Percentiles rank a stretch among this genome's conserved stretches.
phyloP scores from a whole-genome alignment of 2,113 vertebrate species.

The Myiopsitta monachus region DNA sequence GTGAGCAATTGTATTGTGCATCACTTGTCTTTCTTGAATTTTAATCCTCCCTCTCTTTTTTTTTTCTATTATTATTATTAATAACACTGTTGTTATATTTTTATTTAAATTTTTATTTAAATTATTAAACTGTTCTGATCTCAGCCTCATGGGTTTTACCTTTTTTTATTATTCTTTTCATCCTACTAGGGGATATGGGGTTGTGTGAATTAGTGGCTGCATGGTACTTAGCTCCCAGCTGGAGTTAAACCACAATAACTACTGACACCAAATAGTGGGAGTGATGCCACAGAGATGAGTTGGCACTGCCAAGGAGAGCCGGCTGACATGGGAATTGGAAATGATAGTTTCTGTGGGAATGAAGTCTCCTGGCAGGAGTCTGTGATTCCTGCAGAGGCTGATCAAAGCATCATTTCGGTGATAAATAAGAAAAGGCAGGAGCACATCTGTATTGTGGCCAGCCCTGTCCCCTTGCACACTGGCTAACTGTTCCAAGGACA shows the following conservation, averaged over 20 bases:
- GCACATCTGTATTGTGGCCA: background rate
- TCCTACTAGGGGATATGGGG: background rate
- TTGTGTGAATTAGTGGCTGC: background rate
- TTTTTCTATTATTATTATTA: background rate
- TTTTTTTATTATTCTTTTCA: background rate
- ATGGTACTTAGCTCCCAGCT: background rate
- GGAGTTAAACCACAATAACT: background rate
- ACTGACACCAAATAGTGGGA: background rate
- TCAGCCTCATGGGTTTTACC: background rate
- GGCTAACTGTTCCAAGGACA: background rate
- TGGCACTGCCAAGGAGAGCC: background rate
- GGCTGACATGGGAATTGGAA: accelerated
- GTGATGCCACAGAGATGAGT: background rate
- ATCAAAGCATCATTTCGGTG: background rate
- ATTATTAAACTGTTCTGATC: background rate
- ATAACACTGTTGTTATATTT: background rate
- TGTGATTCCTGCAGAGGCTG: background rate
- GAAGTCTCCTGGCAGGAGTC: background rate
- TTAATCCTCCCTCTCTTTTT: background rate
- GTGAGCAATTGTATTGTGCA: background rate
- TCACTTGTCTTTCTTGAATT: background rate
- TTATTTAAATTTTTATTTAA: background rate
- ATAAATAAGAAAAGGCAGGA: background rate
- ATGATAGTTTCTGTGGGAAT: background rate
- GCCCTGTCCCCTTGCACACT: background rate